Evolutionary conservation across 2,113 vertebrate genomes (phyloP).

Genomic region (Hypanus sabinus): DNA sequence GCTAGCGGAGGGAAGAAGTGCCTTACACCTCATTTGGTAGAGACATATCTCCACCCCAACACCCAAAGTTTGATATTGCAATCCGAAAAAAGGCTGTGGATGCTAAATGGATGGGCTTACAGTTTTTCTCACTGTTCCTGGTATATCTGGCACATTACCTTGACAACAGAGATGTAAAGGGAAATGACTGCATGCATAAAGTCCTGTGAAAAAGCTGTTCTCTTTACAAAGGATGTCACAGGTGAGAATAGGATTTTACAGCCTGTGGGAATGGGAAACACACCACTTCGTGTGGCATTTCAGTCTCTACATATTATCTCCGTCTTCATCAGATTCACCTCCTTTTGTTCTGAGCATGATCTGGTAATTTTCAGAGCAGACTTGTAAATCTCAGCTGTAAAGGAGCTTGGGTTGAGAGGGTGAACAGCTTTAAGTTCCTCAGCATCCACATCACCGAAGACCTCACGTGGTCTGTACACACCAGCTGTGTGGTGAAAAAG

Average conservation of each 20-base stretch:
- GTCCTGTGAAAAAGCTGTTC: neutral
- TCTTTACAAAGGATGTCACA: neutral
- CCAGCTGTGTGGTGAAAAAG: too few species aligned
- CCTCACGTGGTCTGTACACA: too few species aligned
- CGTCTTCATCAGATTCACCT: too few species aligned
- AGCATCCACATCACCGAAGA: too few species aligned
- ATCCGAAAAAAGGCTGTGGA: neutral
- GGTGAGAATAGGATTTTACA: neutral
- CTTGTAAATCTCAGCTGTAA: neutral
- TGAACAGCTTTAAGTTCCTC: too few species aligned
- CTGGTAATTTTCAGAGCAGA: neutral
- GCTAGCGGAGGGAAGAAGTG: too few species aligned
- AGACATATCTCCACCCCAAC: too few species aligned
- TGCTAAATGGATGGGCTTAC: neutral
- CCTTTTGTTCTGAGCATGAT: neutral
- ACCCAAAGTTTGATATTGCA: neutral
- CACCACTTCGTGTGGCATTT: neutral
- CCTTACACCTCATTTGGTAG: too few species aligned
- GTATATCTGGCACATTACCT: neutral
- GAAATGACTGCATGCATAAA: neutral
- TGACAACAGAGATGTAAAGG: neutral
- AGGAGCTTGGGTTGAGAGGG: too few species aligned
- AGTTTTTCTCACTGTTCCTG: neutral
- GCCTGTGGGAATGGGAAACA: neutral
- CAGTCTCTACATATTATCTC: neutral